Evolutionary conservation across 2,888 invertebrate genomes (phyloP), one percentile per base, ranked within the genome.

Genomic region (Nematopogon swammerdamellus): DNA sequence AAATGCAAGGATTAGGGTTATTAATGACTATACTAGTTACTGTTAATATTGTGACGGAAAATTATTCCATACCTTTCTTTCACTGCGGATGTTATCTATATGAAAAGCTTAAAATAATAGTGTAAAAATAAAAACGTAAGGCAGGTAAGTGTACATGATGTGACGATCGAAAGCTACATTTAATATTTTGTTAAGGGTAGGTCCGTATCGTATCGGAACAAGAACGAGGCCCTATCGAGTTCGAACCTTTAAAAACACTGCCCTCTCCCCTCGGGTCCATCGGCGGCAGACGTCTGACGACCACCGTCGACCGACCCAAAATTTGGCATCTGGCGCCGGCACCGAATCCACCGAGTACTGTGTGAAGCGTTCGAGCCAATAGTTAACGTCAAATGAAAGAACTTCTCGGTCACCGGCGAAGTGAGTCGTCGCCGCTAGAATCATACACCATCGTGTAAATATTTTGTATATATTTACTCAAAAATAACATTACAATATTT

Each of bases 401-500:
- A 61, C 57, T 57, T 59, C 63, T 64, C 64, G 62, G 63, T 61
- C 59, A 63, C 3, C 18, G 16, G n/a, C 16, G 8, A 18, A 18
- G 6, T 14, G 16, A n/a, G 18, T 18, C 18, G 18, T 67, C 69
- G 64, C 65, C 75, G n/a, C 74, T 74, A 52, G 47, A 74, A 72
- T 76, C 51, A 79, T 76, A 80, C 76, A 75, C 79, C 68, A 68
- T 65, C 49, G 63, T 79, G 79, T 79, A 79, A 79, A 80, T 79
- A 80, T 77, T 73, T 73, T 75, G 77, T 77, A 79, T 50, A 54
- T 77, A 80, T 80, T 80, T 80, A 79, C 79, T 80, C 77, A 77
- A 80, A 79, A 80, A 76, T 76, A 80, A 79, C 71, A 73, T 80
- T 77, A 79, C 79, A 76, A 74, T 77, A 74, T 74, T 72, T 67